A percentile compares a stretch with the other conserved stretches of the same genome.
Evolutionary conservation across 2,113 vertebrate species (phyloP).

Genomic region (Triplophysa dalaica): DNA sequence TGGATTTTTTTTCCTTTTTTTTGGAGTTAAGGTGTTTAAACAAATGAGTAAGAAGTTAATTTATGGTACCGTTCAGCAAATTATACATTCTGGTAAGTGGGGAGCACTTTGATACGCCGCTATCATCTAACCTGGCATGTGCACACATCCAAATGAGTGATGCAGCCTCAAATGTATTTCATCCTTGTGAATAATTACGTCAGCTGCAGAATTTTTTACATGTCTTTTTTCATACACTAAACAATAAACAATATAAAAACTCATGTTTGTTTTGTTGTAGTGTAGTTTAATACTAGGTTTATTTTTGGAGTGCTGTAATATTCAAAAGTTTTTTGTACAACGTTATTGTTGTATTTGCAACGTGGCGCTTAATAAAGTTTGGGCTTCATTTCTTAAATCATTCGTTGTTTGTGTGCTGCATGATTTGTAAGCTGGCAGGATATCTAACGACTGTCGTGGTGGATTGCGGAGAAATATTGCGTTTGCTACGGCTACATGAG

Average conservation of each 20-base stretch:
- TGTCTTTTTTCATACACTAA: slow-evolving; percentile 12
- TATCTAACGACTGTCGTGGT: neutral
- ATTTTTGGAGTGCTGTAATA: neutral
- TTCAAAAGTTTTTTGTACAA: neutral
- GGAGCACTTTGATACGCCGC: neutral
- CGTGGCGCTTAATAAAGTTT: slow-evolving; percentile 16
- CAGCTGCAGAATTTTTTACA: neutral
- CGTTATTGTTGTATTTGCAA: neutral
- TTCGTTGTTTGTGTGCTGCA: neutral
- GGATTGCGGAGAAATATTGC: slow-evolving; percentile 16
- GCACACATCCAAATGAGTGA: slow-evolving; percentile 20
- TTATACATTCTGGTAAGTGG: neutral
- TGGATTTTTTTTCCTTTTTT: neutral
- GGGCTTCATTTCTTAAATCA: slow-evolving; percentile 17
- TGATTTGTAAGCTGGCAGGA: slow-evolving; percentile 25
- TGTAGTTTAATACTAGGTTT: neutral
- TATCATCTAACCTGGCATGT: slow-evolving; percentile 4
- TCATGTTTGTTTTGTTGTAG: too few species aligned
- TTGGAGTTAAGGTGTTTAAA: neutral
- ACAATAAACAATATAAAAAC: neutral
- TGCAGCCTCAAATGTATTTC: slow-evolving; percentile 6
- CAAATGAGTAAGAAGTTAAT: neutral
- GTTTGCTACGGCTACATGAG: slow-evolving; percentile 4
- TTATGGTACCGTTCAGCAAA: neutral
- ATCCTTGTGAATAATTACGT: slow-evolving; percentile 30